Percentiles rank a stretch among this genome's conserved stretches.
Conservation (phyloP, 2,888 invertebrate genomes). For the Epiblema foenella region DNA sequence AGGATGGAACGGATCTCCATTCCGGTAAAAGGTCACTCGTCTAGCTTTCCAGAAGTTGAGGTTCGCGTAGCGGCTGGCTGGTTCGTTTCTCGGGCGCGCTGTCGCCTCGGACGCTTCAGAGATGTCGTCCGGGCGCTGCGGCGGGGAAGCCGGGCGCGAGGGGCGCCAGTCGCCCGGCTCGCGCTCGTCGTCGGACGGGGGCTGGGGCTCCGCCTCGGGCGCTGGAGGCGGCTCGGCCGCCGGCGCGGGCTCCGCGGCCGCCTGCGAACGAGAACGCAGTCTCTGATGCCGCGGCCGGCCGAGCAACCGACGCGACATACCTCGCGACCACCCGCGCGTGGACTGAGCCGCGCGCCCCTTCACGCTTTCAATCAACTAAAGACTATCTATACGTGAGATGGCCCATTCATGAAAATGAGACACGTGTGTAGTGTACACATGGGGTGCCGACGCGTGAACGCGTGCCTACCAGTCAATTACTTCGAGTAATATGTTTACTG, state of each 20-base stretch:
- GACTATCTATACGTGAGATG: conserved; percentile 54
- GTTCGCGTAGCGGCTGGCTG: conserved; percentile 89
- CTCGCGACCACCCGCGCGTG: conserved; percentile 68
- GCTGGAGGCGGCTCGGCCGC: conserved; percentile 73
- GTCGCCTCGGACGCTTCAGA: conserved; percentile 80
- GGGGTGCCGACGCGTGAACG: conserved; percentile 27
- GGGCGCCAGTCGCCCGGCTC: conserved; percentile 83
- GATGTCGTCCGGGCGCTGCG: conserved; percentile 75
- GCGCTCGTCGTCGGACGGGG: conserved; percentile 81
- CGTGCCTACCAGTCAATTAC: conserved; percentile 16
- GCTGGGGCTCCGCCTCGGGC: conserved; percentile 70
- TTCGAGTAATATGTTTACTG: conserved; percentile 21
- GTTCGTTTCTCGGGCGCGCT: conserved; percentile 85
- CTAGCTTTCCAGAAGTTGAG: conserved; percentile 95
- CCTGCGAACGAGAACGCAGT: conserved; percentile 77
- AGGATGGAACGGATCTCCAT: conserved; percentile 96
- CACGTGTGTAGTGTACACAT: conserved; percentile 51
- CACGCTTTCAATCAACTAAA: conserved; percentile 66
- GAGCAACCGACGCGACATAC: conserved; percentile 78
- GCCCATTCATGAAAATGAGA: conserved; percentile 65
- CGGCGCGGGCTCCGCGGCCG: conserved; percentile 73
- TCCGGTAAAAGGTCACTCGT: conserved; percentile 95
- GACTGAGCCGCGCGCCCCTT: conserved; percentile 71
- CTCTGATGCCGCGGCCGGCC: conserved; percentile 72
- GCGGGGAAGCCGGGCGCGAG: conserved; percentile 74